These are phyloP conservation scores for Dryocosmus kuriphilus DNA, from an alignment of 2,888 invertebrate species.

Conservation along the genomic window DNA sequence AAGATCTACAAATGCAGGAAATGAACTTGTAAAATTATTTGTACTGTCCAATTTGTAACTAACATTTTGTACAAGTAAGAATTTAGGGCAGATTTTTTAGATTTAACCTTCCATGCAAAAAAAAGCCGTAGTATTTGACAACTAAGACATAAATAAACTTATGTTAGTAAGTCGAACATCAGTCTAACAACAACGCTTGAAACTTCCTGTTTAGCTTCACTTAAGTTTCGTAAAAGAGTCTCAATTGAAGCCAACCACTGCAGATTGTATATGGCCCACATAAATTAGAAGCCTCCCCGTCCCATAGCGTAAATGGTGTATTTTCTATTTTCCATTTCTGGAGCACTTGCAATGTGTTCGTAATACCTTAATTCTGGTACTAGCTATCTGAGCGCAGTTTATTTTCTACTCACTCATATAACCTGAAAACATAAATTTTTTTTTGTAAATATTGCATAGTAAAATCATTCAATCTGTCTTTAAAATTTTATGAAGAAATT, in stretches of 20 bases:
- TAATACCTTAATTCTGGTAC: slow-evolving; percentile 79
- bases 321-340: slow-evolving; percentile 77
- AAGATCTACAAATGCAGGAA: slow-evolving; percentile 78
- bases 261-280: slow-evolving; percentile 79
- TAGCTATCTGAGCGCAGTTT: slow-evolving; percentile 80
- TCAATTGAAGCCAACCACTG: slow-evolving; percentile 80
- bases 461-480: slow-evolving; percentile 1
- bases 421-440: slow-evolving; percentile 74
- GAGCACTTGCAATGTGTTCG: slow-evolving; percentile 69
- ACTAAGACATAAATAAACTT: slow-evolving; percentile 85
- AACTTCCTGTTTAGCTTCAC: slow-evolving; percentile 85
- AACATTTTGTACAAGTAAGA: slow-evolving; percentile 7
- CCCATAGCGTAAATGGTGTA: slow-evolving; percentile 81
- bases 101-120: slow-evolving; percentile 87
- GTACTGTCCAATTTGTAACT: no score
- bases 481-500: neutral
- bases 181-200: slow-evolving; percentile 88
- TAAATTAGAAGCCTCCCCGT: slow-evolving; percentile 82
- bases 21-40: slow-evolving; percentile 33
- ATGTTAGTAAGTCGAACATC: slow-evolving; percentile 90
- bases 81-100: slow-evolving; percentile 11
- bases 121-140: slow-evolving; percentile 86
- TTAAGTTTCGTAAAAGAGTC: slow-evolving; percentile 83
- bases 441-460: no score
- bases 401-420: slow-evolving; percentile 82